These are phyloP conservation scores for Proteles cristata DNA, from an alignment of 2,113 vertebrate genomes.

Conservation along the genomic window DNA sequence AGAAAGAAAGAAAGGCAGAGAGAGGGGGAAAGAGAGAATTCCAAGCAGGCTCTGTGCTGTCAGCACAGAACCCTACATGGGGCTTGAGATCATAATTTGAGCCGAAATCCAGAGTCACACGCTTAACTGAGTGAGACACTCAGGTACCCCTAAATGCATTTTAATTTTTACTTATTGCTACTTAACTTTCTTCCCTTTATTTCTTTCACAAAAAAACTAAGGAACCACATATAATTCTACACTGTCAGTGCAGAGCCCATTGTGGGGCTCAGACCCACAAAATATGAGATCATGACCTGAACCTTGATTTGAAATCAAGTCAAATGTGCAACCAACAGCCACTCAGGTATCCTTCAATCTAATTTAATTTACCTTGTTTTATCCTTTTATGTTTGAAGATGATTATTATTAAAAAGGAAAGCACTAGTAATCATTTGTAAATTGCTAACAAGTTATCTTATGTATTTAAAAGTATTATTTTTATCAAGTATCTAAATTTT, in stretches of 20 bases:
- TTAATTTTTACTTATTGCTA: neutral
- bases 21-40: too few relatives aligned
- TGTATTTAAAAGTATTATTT: neutral
- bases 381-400: neutral
- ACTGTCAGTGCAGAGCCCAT: too few relatives aligned
- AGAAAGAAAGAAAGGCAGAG: too few relatives aligned
- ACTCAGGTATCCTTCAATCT: neutral
- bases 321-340: too few relatives aligned
- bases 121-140: too few relatives aligned
- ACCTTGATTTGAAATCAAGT: too few relatives aligned
- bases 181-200: neutral
- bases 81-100: too few relatives aligned
- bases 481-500: neutral
- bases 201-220: neutral
- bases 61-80: too few relatives aligned
- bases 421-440: neutral
- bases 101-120: too few relatives aligned
- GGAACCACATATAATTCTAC: neutral
- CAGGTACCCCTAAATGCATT: neutral
- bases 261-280: too few relatives aligned
- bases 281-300: too few relatives aligned
- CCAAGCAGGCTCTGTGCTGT: too few relatives aligned
- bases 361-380: neutral
- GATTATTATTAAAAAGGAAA: neutral
- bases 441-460: constrained; percentile 10